Base-by-base conservation (phyloP, 2,797 vertebrate species). In the Dicrostonyx torquatus region DNA sequence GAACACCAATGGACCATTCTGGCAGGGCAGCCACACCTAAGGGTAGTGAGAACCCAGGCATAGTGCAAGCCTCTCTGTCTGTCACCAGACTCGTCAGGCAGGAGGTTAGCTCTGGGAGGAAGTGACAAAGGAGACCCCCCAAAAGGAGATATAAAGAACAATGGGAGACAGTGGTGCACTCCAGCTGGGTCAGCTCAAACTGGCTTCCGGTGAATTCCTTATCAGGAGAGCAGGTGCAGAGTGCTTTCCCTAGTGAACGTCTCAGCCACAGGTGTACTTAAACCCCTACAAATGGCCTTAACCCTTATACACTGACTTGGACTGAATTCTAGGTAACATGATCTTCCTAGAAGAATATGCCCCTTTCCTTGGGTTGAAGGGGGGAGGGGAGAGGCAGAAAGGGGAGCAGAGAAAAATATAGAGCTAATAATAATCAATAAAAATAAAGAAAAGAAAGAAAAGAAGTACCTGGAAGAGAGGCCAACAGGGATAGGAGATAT, bases 11-110 rank as follows among this genome's bases (percentile, higher is more conserved):
- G 1, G 58, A 87, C 85, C 0, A 91, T 87, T 94, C 95, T 31
- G 80, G 94, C 58, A 87, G 95, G 58, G 87, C 72, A 94, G 91
- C 96, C 96, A 95, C 86, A 88, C 84, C 60, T 4, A 6, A 55
- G n/a, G 66, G 13, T 29, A 22, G 34, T 13, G 29, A 91, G 40
- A 94, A 77, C 79, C 87, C 18, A 31, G 76, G n/a, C 29, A 97
- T 58, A 85, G 34, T 26, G 68, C 66, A 76, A 18, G 83, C 43
- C 50, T 93, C 40, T 80, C 80, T 50, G 77, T 77, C 91, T 92
- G 12, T 70, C 62, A 73, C 77, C 94, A 82, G 58, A 80, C 64
- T 2, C 14, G 53, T 2, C 40, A 87, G 60, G 45, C 62, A n/a
- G 45, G 2, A 68, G 83, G 31, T 15, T 37, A 50, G 20, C 83